Percentiles rank a stretch among this genome's conserved stretches.
Conservation (phyloP, 2,888 invertebrate genomes). For the Phania funesta region DNA sequence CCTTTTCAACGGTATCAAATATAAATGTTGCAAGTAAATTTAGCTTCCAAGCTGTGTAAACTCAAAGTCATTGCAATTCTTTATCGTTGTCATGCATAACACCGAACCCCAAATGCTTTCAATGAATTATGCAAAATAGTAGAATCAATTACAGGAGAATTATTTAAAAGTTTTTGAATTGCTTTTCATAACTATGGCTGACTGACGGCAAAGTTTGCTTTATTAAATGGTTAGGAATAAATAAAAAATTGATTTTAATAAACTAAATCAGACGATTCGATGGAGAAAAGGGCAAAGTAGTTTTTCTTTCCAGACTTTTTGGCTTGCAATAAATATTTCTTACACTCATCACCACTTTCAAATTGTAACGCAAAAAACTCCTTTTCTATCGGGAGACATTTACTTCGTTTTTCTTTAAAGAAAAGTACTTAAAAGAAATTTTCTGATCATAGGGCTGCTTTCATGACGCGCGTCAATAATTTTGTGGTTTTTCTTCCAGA, state of each 20-base stretch:
- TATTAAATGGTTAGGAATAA: not conserved
- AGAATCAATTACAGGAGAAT: constrained; percentile 26
- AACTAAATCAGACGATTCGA: too few relatives aligned
- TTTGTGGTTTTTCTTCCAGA: constrained; percentile 48
- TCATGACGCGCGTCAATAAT: constrained; percentile 59
- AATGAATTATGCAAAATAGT: constrained; percentile 30
- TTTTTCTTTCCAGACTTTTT: not conserved
- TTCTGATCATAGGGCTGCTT: constrained; percentile 31
- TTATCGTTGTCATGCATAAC: constrained; percentile 8
- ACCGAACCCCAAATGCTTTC: not conserved
- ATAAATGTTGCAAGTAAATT: not conserved
- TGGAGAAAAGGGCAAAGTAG: not conserved
- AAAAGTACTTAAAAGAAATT: constrained; percentile 41
- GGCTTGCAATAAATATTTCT: not conserved
- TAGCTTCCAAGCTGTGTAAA: not conserved
- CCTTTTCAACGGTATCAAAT: too few relatives aligned
- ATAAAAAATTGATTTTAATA: not conserved
- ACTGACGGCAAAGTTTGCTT: constrained; percentile 7
- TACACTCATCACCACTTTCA: constrained; percentile 38
- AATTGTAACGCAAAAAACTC: not conserved
- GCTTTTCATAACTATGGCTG: constrained; percentile 9
- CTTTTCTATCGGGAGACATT: not conserved
- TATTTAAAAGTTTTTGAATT: constrained; percentile 21
- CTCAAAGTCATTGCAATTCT: not conserved
- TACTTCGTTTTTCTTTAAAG: not conserved